Evolutionary conservation across 2,113 vertebrate genomes (phyloP).

Genomic region (Equus quagga): DNA sequence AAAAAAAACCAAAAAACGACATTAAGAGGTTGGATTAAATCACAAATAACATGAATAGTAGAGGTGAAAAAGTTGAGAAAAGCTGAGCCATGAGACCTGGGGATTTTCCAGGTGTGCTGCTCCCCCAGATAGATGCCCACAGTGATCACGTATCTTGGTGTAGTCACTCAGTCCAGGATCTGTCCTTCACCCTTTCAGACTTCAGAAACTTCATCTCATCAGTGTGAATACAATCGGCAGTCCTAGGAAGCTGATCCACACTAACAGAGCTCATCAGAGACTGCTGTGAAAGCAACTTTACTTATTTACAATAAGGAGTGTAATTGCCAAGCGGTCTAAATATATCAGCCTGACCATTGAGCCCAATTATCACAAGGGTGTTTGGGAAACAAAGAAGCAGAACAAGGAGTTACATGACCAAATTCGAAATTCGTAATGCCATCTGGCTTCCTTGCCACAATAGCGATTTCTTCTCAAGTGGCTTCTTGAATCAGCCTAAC

Average conservation of each 20-base stretch:
- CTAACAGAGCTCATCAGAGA: neutral
- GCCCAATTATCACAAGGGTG: neutral
- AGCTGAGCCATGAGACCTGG: neutral
- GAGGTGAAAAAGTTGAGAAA: neutral
- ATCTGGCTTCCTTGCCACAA: neutral
- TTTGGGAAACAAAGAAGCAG: constrained; percentile 14
- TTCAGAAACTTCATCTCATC: neutral
- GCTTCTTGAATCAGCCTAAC: neutral
- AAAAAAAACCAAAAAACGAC: neutral
- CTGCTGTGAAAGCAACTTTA: neutral
- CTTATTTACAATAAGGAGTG: constrained; percentile 7
- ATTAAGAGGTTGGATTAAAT: constrained; percentile 21
- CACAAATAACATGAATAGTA: neutral
- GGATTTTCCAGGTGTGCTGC: neutral
- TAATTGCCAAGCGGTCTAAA: neutral
- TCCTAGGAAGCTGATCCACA: neutral
- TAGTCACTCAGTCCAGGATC: neutral
- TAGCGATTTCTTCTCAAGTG: neutral
- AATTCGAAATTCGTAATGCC: neutral
- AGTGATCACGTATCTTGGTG: neutral
- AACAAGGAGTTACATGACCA: neutral
- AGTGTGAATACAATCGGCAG: neutral
- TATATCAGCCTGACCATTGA: neutral
- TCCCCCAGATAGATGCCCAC: neutral
- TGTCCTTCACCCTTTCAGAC: neutral